Percentiles rank a stretch among this genome's conserved stretches.
phyloP scores from a whole-genome alignment of 2,113 vertebrate genomes.

The Pterophyllum scalare region DNA sequence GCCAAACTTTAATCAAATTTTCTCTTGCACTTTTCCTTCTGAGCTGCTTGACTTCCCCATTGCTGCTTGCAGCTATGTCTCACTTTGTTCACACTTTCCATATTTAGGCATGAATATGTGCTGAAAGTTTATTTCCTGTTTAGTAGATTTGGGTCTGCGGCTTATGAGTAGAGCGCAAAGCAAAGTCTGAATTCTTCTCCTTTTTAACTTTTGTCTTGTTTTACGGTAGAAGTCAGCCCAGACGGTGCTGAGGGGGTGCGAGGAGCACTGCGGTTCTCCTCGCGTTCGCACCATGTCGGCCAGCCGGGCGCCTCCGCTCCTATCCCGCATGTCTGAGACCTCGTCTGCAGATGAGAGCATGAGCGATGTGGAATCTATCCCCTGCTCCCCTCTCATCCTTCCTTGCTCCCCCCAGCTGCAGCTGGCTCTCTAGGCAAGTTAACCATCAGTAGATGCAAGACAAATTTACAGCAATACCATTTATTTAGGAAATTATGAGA shows the following conservation, averaged over 20 bases:
- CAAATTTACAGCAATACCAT: not conserved
- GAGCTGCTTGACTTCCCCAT: not conserved
- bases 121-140: not conserved
- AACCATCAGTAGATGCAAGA: slow-evolving; percentile 41
- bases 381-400: slow-evolving; percentile 85
- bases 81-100: not conserved
- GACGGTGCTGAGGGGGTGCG: slow-evolving; percentile 90
- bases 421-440: slow-evolving; percentile 75
- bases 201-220: not conserved
- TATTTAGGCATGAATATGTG: not conserved
- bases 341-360: slow-evolving; percentile 89
- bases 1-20: not conserved
- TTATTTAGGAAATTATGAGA: no score
- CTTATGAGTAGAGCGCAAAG: not conserved
- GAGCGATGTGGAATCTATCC: slow-evolving; percentile 90
- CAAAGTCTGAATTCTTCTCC: not conserved
- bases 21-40: not conserved
- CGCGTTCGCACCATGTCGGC: slow-evolving; percentile 87
- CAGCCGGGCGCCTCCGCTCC: slow-evolving; percentile 82
- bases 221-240: slow-evolving; percentile 88
- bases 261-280: slow-evolving; percentile 93
- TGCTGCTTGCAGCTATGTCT: not conserved
- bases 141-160: not conserved
- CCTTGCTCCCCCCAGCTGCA: slow-evolving; percentile 60
- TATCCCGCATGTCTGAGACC: slow-evolving; percentile 90